Evolutionary conservation across 2,113 vertebrate genomes (phyloP).

Genomic region (Indicator maculatus): DNA sequence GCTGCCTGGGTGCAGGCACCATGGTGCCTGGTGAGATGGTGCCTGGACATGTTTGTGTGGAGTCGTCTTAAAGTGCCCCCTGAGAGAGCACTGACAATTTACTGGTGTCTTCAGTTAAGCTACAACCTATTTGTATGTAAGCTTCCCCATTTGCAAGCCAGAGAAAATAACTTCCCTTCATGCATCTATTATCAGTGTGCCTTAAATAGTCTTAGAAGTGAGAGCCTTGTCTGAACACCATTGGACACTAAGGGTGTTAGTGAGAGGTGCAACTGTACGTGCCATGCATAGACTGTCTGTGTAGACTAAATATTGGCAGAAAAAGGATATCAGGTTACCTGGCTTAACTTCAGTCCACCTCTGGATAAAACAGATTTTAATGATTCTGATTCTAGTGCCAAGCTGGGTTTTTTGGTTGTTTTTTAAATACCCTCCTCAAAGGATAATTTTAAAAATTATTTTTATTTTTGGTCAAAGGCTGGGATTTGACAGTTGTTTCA

Average conservation of each 20-base stretch:
- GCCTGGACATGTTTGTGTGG: accelerated
- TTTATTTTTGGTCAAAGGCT: not conserved
- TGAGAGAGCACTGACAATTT: accelerated
- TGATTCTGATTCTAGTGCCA: not conserved
- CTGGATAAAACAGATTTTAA: not conserved
- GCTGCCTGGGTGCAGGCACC: not conserved
- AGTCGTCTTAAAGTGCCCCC: accelerated
- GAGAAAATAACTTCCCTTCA: not conserved
- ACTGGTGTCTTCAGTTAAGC: not conserved
- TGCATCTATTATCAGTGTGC: not conserved
- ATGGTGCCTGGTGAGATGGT: not conserved
- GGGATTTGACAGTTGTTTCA: not conserved
- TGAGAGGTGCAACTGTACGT: not conserved
- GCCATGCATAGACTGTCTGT: not conserved
- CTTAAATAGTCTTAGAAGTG: not conserved
- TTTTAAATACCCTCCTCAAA: not conserved
- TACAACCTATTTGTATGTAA: not conserved
- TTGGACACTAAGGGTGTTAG: accelerated
- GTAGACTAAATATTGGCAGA: not conserved
- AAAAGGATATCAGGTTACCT: not conserved
- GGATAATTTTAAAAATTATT: not conserved
- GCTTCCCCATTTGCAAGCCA: not conserved
- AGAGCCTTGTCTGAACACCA: not conserved
- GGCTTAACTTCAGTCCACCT: not conserved
- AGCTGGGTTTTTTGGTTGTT: not conserved